Evolutionary conservation across 2,888 invertebrate genomes (phyloP).

Genomic region (Zygothrica quintamaculata): DNA sequence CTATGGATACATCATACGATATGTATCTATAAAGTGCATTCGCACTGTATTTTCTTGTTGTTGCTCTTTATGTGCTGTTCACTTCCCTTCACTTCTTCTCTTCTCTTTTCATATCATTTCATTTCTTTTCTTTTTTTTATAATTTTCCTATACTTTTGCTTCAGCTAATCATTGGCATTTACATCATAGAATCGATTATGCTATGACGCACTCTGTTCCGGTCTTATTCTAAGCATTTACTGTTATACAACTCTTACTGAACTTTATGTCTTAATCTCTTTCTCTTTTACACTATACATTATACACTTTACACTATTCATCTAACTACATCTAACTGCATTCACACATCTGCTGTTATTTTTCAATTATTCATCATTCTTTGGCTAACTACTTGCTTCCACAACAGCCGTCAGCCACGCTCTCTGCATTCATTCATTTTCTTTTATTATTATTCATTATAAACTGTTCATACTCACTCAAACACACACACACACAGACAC

Average conservation of each 20-base stretch:
- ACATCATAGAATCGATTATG: slow-evolving; percentile 70
- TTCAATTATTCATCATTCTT: slow-evolving; percentile 69
- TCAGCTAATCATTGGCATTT: slow-evolving; percentile 68
- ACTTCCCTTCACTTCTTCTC: no score
- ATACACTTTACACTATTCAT: no score
- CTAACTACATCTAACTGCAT: slow-evolving; percentile 46
- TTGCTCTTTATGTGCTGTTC: no score
- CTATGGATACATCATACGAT: slow-evolving; percentile 63
- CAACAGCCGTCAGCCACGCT: slow-evolving; percentile 9
- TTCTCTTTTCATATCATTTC: slow-evolving; percentile 17
- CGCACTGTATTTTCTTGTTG: no score
- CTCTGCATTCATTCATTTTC: slow-evolving; percentile 15
- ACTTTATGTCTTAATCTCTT: slow-evolving; percentile 25
- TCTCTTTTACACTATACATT: no score
- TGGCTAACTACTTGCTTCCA: not conserved
- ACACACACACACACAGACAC: slow-evolving; percentile 13
- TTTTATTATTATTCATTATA: slow-evolving; percentile 20
- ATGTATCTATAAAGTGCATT: slow-evolving; percentile 72
- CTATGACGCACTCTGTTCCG: slow-evolving; percentile 50
- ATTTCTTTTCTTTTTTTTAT: no score
- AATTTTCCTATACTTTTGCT: no score
- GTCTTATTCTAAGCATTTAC: slow-evolving; percentile 39
- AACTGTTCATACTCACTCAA: slow-evolving; percentile 15
- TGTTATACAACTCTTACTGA: slow-evolving; percentile 42
- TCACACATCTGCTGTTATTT: slow-evolving; percentile 64